Evolutionary conservation across 2,797 vertebrate genomes (phyloP).

Genomic region (Malurus splendens): DNA sequence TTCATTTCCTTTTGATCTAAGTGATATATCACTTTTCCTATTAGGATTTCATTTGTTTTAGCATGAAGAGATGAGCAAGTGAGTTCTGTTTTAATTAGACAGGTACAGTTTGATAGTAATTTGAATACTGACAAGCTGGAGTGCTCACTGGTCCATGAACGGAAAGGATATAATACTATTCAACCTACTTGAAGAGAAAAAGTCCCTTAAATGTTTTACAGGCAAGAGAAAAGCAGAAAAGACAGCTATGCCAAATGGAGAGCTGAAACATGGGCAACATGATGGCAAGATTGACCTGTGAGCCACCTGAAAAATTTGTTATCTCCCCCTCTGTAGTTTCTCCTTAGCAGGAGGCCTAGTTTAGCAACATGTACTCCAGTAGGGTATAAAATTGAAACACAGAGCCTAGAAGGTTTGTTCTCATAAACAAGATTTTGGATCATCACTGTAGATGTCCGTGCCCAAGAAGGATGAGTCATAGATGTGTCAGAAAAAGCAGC

Average conservation of each 20-base stretch:
- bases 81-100: constrained; percentile 68
- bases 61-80: constrained; percentile 59
- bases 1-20: constrained; percentile 63
- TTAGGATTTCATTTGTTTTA: constrained; percentile 66
- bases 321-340: neutral
- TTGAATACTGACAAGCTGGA: constrained; percentile 63
- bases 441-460: neutral
- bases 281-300: neutral
- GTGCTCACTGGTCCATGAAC: constrained; percentile 57
- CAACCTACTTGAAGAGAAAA: constrained; percentile 24
- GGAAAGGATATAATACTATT: constrained; percentile 38
- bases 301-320: neutral
- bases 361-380: neutral
- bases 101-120: constrained; percentile 58
- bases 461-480: neutral
- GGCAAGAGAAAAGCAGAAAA: neutral
- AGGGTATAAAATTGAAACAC: neutral
- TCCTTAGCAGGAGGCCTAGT: neutral
- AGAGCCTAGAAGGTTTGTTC: neutral
- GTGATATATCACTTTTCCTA: constrained; percentile 60
- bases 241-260: neutral
- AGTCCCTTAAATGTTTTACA: constrained; percentile 31
- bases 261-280: neutral
- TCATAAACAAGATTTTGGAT: neutral
- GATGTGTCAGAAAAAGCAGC: neutral